Conservation (phyloP, 2,797 vertebrate genomes). For the Nasua narica region DNA sequence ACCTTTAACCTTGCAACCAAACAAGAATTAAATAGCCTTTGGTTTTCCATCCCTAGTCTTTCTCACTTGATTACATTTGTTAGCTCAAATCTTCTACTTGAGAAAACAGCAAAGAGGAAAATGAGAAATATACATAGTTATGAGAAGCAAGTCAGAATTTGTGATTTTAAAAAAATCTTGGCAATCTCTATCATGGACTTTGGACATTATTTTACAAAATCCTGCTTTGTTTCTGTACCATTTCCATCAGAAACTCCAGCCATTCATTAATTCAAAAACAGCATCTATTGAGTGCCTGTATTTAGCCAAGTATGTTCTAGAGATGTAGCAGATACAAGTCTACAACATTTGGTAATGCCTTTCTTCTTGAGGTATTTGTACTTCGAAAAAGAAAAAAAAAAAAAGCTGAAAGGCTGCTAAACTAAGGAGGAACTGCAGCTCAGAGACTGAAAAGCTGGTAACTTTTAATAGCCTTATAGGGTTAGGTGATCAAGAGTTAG, state of each 20-base stretch:
- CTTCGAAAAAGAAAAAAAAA: background rate
- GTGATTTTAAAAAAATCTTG: background rate
- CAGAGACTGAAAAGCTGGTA: background rate
- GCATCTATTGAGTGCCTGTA: background rate
- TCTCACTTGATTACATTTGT: background rate
- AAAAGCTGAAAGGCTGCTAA: background rate
- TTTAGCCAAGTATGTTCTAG: background rate
- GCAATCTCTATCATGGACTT: background rate
- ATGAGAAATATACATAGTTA: background rate
- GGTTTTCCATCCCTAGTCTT: background rate
- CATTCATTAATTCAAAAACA: slow-evolving; percentile 7
- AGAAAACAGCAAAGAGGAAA: background rate
- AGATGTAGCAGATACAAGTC: background rate
- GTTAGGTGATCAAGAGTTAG: background rate
- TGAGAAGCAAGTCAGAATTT: background rate
- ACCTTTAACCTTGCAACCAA: slow-evolving; percentile 1
- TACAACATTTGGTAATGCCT: background rate
- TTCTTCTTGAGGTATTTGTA: background rate
- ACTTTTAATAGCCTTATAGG: background rate
- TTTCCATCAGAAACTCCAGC: background rate
- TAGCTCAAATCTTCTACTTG: slow-evolving; percentile 7
- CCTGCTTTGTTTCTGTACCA: background rate
- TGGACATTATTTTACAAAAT: background rate
- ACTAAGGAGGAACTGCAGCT: background rate
- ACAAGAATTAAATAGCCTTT: background rate